phyloP scores from a whole-genome alignment of 2,113 vertebrate species.

The Prionailurus bengalensis region DNA sequence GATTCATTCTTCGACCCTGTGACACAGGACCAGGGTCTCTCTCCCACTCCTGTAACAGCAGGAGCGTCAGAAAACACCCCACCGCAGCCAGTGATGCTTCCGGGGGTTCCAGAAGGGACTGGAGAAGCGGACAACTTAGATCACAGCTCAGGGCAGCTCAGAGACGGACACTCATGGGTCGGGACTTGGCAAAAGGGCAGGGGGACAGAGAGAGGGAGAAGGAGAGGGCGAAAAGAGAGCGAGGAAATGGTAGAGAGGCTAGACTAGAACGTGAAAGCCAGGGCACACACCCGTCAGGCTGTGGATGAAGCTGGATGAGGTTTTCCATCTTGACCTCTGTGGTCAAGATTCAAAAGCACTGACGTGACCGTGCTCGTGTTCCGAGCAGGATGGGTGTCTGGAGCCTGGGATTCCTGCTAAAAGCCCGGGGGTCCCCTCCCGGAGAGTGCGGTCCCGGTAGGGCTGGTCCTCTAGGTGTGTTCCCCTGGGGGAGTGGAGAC shows the following conservation, averaged over 20 bases:
- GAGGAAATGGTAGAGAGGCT: neutral
- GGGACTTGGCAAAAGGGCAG: neutral
- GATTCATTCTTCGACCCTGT: no score
- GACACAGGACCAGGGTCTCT: no score
- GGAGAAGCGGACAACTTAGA: neutral
- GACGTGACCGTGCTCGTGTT: neutral
- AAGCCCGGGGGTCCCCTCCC: neutral
- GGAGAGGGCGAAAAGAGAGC: neutral
- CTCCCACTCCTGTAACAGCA: no score
- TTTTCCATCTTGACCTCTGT: neutral
- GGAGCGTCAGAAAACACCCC: neutral
- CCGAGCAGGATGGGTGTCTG: neutral
- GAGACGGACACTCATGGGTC: neutral
- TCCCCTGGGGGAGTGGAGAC: rapidly evolving
- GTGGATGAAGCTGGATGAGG: neutral
- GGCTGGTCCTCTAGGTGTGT: neutral
- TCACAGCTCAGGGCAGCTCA: neutral
- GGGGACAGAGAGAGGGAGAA: no score
- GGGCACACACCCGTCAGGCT: neutral
- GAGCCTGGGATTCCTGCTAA: neutral
- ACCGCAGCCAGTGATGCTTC: no score
- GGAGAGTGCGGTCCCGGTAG: neutral
- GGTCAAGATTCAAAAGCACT: neutral
- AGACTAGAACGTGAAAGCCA: neutral
- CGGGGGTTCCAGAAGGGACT: neutral